phyloP scores from a whole-genome alignment of 2,797 vertebrate genomes.

The Gallirallus australis region DNA sequence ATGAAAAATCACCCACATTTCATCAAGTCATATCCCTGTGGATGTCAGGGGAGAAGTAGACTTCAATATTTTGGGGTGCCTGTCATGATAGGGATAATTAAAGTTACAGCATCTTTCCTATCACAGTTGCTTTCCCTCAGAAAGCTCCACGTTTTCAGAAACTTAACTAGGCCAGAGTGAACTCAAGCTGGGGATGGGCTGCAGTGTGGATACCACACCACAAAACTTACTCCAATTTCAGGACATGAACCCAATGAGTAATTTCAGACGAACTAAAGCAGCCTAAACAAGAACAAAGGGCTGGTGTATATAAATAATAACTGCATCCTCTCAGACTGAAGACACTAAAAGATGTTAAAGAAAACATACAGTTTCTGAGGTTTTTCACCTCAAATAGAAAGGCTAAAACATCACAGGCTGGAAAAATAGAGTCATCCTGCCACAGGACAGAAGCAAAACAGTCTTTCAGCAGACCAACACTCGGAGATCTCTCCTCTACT shows the following conservation, averaged over 20 bases:
- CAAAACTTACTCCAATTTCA: not conserved
- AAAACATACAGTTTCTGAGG: slow-evolving; percentile 52
- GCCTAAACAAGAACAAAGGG: slow-evolving; percentile 51
- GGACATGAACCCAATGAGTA: not conserved
- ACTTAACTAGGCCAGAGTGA: rapidly evolving
- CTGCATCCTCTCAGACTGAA: slow-evolving; percentile 7
- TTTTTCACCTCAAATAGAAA: slow-evolving; percentile 59
- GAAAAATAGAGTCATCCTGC: slow-evolving; percentile 40
- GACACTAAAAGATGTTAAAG: not conserved
- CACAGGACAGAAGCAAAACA: slow-evolving; percentile 39
- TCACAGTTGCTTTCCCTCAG: not conserved
- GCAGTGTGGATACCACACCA: rapidly evolving
- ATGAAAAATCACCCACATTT: not conserved
- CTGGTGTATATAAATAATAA: slow-evolving; percentile 32
- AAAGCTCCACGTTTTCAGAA: not conserved
- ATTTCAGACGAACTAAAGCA: slow-evolving; percentile 36
- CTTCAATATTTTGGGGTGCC: not conserved
- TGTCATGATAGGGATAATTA: not conserved
- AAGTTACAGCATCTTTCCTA: not conserved
- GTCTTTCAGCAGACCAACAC: not conserved
- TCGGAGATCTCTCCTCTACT: not conserved
- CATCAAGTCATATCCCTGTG: not conserved
- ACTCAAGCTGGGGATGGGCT: not conserved
- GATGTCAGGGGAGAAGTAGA: not conserved
- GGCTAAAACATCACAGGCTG: slow-evolving; percentile 1